A percentile compares a stretch with the other conserved stretches of the same genome.
Evolutionary conservation across 2,888 invertebrate genomes (phyloP).

Genomic region (Drosophila cracens): DNA sequence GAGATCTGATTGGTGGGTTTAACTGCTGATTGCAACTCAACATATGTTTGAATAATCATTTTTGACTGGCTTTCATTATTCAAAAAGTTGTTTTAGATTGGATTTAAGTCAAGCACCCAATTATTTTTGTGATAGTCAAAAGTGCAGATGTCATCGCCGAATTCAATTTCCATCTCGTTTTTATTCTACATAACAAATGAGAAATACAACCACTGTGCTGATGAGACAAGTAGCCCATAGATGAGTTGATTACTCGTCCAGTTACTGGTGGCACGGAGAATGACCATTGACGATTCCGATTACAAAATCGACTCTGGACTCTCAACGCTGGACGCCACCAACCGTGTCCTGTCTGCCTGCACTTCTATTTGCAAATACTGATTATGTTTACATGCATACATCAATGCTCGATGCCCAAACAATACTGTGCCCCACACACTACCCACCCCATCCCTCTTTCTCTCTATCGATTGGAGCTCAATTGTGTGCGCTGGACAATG

Average conservation of each 20-base stretch:
- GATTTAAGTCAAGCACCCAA: neutral
- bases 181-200: constrained; percentile 41
- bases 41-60: constrained; percentile 19
- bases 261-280: constrained; percentile 16
- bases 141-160: constrained; percentile 40
- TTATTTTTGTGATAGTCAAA: constrained; percentile 1
- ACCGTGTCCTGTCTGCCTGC: constrained; percentile 39
- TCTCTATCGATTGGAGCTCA: constrained; percentile 49
- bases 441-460: neutral
- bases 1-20: constrained; percentile 19
- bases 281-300: constrained; percentile 56
- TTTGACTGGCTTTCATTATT: neutral
- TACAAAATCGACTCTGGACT: constrained; percentile 35
- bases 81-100: neutral
- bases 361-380: constrained; percentile 81
- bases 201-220: constrained; percentile 26
- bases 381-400: constrained; percentile 83
- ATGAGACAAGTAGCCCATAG: constrained; percentile 22
- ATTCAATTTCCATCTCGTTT: neutral
- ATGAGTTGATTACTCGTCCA: constrained; percentile 8
- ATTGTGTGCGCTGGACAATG: constrained; percentile 70
- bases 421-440: constrained; percentile 40
- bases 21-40: neutral
- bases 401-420: constrained; percentile 75
- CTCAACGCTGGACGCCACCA: neutral